Percentiles rank a stretch among this genome's conserved stretches.
phyloP scores from a whole-genome alignment of 2,797 vertebrate genomes.

The Tapera naevia region DNA sequence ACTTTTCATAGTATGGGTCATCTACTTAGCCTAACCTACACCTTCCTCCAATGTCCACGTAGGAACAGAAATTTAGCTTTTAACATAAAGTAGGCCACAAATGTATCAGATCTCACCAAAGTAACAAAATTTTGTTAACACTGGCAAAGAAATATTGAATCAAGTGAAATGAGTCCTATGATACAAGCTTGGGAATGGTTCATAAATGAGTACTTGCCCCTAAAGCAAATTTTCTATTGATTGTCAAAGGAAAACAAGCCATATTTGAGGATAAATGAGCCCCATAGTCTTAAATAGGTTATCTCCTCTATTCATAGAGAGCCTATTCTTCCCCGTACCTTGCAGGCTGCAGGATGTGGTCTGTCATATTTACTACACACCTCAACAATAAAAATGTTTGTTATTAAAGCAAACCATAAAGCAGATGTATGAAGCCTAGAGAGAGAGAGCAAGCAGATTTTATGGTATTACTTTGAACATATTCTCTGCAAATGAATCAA shows the following conservation, averaged over 20 bases:
- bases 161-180: neutral
- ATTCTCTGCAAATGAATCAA: conserved; percentile 12
- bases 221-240: neutral
- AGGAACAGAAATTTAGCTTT: neutral
- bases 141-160: neutral
- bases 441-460: neutral
- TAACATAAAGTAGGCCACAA: neutral
- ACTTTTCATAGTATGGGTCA: neutral
- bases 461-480: conserved; percentile 13
- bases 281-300: neutral
- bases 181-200: neutral
- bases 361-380: neutral
- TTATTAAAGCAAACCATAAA: conserved; percentile 19
- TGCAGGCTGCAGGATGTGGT: neutral
- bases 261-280: neutral
- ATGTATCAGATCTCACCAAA: neutral
- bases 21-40: neutral
- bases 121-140: neutral
- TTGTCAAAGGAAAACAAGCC: neutral
- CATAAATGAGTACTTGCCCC: neutral
- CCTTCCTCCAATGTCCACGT: neutral
- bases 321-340: neutral
- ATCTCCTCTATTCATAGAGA: neutral
- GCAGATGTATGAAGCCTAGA: neutral
- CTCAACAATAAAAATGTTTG: conserved; percentile 26